These are phyloP conservation scores for Conchocele bisecta DNA, from an alignment of 2,888 invertebrate genomes.

Conservation along the genomic window DNA sequence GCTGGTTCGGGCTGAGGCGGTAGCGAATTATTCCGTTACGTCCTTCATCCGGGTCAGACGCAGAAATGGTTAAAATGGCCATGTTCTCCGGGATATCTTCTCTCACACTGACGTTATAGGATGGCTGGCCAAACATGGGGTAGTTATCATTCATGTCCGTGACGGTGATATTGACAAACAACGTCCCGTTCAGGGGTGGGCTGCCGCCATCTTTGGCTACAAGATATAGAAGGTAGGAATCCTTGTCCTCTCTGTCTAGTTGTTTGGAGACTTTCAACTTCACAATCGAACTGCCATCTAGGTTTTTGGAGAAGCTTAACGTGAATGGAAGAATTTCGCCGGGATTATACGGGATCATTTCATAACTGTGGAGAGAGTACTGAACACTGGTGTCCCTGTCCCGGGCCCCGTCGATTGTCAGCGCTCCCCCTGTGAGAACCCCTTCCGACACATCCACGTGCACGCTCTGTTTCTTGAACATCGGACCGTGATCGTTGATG, in stretches of 20 bases:
- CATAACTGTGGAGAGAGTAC: conserved; percentile 57
- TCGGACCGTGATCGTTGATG: conserved; percentile 72
- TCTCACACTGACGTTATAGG: conserved; percentile 58
- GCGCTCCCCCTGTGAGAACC: conserved; percentile 52
- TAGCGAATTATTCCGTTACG: conserved; percentile 86
- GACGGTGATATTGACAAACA: conserved; percentile 55
- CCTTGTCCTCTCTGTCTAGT: conserved; percentile 64
- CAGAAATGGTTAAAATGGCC: conserved; percentile 85
- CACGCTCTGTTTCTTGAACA: conserved; percentile 53
- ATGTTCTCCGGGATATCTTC: conserved; percentile 58
- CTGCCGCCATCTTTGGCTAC: conserved; percentile 66
- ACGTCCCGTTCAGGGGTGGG: conserved; percentile 56
- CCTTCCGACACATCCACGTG: conserved; percentile 57
- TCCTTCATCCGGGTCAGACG: conserved; percentile 92
- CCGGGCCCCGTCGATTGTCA: conserved; percentile 60
- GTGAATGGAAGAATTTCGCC: conserved; percentile 53
- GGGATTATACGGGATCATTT: conserved; percentile 40
- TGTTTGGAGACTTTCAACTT: conserved; percentile 56
- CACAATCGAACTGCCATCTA: conserved; percentile 65
- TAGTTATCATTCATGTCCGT: conserved; percentile 65
- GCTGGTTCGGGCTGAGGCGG: conserved; percentile 73
- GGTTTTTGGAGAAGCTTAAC: conserved; percentile 54
- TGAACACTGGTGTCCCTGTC: conserved; percentile 62
- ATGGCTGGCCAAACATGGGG: conserved; percentile 52
- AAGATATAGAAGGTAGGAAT: conserved; percentile 61